These are phyloP conservation scores for Chydorus sphaericus DNA, from an alignment of 2,888 invertebrate species.

Conservation along the genomic window DNA sequence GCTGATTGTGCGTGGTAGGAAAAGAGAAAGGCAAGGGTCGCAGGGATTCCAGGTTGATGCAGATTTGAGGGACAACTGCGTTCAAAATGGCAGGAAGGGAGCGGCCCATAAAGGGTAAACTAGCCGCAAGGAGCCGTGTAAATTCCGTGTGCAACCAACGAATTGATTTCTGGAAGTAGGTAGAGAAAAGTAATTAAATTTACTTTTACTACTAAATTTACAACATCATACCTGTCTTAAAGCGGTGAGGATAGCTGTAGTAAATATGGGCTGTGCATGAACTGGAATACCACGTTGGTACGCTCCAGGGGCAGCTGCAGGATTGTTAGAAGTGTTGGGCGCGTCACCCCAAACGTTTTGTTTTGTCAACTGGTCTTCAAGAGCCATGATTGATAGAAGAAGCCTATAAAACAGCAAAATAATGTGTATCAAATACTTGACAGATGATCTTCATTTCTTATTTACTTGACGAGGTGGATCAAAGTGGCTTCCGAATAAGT, in stretches of 20 bases:
- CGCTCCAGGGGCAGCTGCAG: conserved; percentile 26
- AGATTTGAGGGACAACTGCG: conserved; percentile 61
- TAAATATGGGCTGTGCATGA: conserved; percentile 67
- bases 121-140: conserved; percentile 63
- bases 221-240: conserved; percentile 38
- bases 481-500: conserved; percentile 22
- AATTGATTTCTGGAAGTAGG: conserved; percentile 40
- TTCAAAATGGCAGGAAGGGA: conserved; percentile 61
- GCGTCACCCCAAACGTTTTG: conserved; percentile 33
- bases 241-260: conserved; percentile 60
- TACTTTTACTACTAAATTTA: neutral
- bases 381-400: conserved; percentile 51
- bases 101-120: conserved; percentile 62
- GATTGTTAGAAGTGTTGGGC: conserved; percentile 6
- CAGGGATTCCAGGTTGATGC: conserved; percentile 55
- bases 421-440: neutral
- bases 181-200: neutral
- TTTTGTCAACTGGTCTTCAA: conserved; percentile 52
- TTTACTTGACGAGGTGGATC: conserved; percentile 5
- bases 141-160: conserved; percentile 64
- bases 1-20: conserved; percentile 27
- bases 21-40: neutral
- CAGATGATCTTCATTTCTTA: neutral
- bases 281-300: conserved; percentile 48
- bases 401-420: conserved; percentile 31